Conservation (phyloP, 2,113 vertebrate species). For the Sylvietta virens region DNA sequence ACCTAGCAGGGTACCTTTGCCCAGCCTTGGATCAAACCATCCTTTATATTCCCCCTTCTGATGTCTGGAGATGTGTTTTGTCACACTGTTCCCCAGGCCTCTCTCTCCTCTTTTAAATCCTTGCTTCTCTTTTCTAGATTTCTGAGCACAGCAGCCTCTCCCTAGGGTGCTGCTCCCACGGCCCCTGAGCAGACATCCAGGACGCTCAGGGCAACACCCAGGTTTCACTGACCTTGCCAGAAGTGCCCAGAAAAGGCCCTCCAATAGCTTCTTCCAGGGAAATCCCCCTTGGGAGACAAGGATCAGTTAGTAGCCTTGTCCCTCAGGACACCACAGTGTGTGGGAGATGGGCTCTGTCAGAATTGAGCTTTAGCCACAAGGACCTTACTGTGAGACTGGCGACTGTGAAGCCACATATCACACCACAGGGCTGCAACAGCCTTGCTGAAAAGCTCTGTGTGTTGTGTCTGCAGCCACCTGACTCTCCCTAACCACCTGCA, state of each 20-base stretch:
- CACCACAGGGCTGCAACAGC: background rate
- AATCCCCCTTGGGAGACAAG: background rate
- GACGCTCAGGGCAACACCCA: background rate
- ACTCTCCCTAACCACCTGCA: background rate
- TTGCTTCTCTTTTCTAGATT: background rate
- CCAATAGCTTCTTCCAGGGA: background rate
- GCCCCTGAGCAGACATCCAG: background rate
- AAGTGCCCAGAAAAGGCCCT: background rate
- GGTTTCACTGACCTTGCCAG: background rate
- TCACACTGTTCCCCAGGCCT: background rate
- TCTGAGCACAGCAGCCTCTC: background rate
- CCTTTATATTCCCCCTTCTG: background rate
- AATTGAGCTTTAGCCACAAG: background rate
- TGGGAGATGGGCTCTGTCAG: background rate
- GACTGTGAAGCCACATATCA: background rate
- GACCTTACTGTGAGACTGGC: background rate
- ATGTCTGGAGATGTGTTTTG: background rate
- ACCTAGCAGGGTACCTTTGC: background rate
- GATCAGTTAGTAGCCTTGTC: background rate
- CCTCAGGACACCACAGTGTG: fast-evolving
- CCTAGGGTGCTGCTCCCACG: background rate
- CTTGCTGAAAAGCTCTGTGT: background rate
- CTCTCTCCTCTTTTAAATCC: background rate
- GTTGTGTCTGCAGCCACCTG: background rate
- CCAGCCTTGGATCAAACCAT: background rate